These are phyloP conservation scores for Todiramphus chloris DNA, from an alignment of 2,113 vertebrate species.

Conservation along the genomic window DNA sequence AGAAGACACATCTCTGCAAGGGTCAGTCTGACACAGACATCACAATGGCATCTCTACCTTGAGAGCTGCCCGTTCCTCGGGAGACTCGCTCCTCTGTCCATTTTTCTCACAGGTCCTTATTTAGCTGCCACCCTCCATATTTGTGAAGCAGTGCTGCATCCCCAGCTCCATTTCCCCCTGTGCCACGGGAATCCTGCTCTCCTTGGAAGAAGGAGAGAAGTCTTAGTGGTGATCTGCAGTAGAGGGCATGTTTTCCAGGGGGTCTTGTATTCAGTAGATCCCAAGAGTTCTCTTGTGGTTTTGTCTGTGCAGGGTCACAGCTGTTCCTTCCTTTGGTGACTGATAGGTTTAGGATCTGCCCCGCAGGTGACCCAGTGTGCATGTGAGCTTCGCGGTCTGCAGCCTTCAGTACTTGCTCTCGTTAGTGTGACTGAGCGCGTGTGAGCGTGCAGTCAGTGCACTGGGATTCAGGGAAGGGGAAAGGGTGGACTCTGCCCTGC, in stretches of 20 bases:
- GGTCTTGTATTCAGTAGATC: neutral
- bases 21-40: neutral
- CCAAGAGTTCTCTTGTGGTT: neutral
- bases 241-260: neutral
- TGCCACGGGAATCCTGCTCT: rapidly evolving
- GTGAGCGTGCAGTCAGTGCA: neutral
- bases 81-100: rapidly evolving
- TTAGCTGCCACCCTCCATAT: rapidly evolving
- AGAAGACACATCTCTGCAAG: neutral
- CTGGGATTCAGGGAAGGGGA: neutral
- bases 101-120: neutral
- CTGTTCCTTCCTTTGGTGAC: neutral
- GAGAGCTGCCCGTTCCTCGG: neutral
- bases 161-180: neutral
- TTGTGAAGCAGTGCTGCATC: neutral
- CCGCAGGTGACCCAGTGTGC: neutral
- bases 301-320: neutral
- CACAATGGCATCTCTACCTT: rapidly evolving
- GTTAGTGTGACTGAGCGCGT: neutral
- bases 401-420: neutral
- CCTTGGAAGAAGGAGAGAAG: neutral
- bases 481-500: neutral
- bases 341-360: neutral
- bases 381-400: neutral
- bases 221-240: neutral